Base-by-base conservation (phyloP, 2,113 vertebrate species). In the Pungitius pungitius region DNA sequence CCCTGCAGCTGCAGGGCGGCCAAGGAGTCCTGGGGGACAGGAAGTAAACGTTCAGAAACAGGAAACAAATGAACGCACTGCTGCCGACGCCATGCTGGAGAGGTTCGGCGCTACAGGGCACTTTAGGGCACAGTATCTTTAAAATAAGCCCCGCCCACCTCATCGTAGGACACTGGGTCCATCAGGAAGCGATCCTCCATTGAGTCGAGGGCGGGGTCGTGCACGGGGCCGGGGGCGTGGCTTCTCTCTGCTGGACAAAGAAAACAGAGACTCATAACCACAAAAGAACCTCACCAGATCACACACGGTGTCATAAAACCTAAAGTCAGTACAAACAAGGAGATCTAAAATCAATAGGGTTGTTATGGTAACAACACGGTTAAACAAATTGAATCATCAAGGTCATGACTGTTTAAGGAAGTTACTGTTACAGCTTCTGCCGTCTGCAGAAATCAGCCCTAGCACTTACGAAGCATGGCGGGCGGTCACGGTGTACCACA, bases 131-230 rank as follows among this genome's bases (percentile, higher is more conserved):
- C 20, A 14, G 18, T 47, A 0, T 27, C 14, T 42, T 51, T n/a
- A 18, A 37, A 64, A 57, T 30, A 27, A 40, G n/a, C 22, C 33
- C 47, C 54, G 47, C 71, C 85, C 91, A 97, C 96, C 94, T 96
- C 93, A 0, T 93, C 84, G 33, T 94, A 91, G 15, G 90, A 45
- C 2, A 77, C 75, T 0, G 86, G 58, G 20, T 94, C 95, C 72
- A 93, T 89, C 84, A 93, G 26, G 3, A 95, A 81, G 67, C 91
- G 91, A 30, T 95, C 92, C 10, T 95, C 89, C 1, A 87, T 83
- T 24, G 91, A 90, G 39, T 93, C 93, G 10, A 87, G 72, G 33
- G 92, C 90, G 7, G 91, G 61, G 1, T 86, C 89, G 15, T 80
- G 70, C n/a, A 74, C 45, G 83, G 83, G 20, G 74, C 59, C 40